Base-by-base conservation (phyloP, 30 jellyfish, hydroid and myxozoan genomes). In the Turritopsis rubra region DNA sequence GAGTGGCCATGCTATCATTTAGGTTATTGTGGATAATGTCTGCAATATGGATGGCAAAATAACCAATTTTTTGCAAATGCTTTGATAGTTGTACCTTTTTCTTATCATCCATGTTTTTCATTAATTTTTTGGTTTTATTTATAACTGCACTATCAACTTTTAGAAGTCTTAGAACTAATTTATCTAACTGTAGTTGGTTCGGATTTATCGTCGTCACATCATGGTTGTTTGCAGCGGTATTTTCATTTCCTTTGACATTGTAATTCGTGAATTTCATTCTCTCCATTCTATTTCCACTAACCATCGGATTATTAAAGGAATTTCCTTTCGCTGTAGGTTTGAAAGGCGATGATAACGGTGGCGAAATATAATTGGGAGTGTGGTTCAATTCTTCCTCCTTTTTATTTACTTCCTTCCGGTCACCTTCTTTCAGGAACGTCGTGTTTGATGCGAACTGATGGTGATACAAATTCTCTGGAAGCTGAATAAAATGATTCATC, bases 51-150 rank as follows among this genome's bases (percentile, higher is more conserved):
- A 68, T 68, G 8, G 77, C 77, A 27, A 68, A 27, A 23, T n/a
- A 27, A n/a, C 77, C 77, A 27, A 68, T 27, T 68, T 68, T 68
- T 27, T 68, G 28, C 30, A 68, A 68, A 68, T 68, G 77, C 21
- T 27, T 68, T 27, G 77, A 68, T 68, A 68, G 19, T 17, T 68
- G 31, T 0, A n/a, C 17, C 30, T 68, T 68, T 22, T 68, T 27
- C 9, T 68, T 68, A n/a, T 23, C 16, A 9, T 68, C 30, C 77
- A 68, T 68, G 9, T 27, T 27, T n/a, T 23, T n/a, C 77, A 68
- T n/a, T 8, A 68, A 19, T n/a, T 68, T 23, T 9, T 27, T 68
- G 9, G 77, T n/a, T 68, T 68, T 68, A 22, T 68, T 68, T 23
- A 68, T 68, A 68, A 68, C 0, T 68, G 28, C 19, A 1, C 31